Conservation (phyloP, 2,797 vertebrate genomes). For the Mus caroli region DNA sequence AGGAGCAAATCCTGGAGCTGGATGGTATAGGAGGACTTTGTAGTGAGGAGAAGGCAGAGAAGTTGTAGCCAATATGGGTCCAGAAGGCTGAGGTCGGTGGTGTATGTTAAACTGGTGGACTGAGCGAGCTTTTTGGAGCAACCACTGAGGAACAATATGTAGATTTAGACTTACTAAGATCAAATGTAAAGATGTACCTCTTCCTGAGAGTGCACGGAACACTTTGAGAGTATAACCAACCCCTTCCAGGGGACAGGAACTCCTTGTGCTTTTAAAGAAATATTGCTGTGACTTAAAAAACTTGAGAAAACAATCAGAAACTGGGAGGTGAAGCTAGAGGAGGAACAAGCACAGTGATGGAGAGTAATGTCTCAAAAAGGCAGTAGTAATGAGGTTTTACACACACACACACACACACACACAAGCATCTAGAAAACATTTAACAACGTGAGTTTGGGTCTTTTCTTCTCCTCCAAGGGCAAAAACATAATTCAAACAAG, state of each 20-base stretch:
- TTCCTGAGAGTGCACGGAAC: neutral
- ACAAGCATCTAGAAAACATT: neutral
- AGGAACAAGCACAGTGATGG: neutral
- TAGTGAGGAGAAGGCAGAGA: neutral
- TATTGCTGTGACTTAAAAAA: slow-evolving; percentile 28
- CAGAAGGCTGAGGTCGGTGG: neutral
- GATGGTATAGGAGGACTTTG: neutral
- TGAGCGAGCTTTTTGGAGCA: neutral
- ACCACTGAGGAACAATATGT: neutral
- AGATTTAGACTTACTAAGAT: slow-evolving; percentile 27
- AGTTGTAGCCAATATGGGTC: neutral
- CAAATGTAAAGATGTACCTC: neutral
- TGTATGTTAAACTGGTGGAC: neutral
- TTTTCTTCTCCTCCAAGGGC: neutral
- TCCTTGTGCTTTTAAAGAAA: slow-evolving; percentile 41
- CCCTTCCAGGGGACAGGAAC: neutral
- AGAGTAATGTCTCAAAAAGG: neutral
- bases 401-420: too few species aligned
- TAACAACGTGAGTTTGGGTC: neutral
- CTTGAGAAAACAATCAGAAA: neutral
- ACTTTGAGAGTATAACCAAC: neutral
- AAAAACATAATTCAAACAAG: neutral
- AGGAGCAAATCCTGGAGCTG: neutral
- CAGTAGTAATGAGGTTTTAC: neutral
- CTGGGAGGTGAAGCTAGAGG: neutral